phyloP scores from a whole-genome alignment of 2,888 invertebrate species.

The Andrena haemorrhoa region DNA sequence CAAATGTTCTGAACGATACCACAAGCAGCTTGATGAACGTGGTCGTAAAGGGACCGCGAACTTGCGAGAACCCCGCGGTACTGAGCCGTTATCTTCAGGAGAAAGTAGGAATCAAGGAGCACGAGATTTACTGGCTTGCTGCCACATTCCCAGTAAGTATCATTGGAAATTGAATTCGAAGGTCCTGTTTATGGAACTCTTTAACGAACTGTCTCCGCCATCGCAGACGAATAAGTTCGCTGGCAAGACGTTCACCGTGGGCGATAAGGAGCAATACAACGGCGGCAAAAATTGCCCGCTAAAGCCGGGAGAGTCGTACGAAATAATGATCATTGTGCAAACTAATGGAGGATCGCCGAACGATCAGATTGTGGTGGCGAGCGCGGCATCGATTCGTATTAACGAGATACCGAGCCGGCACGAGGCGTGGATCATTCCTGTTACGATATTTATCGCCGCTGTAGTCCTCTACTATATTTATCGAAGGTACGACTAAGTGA shows the following conservation, averaged over 20 bases:
- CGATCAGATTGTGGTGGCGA: conserved; percentile 42
- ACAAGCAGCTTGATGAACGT: conserved; percentile 54
- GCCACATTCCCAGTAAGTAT: conserved; percentile 58
- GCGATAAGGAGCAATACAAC: conserved; percentile 60
- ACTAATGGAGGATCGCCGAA: conserved; percentile 12
- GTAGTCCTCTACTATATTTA: conserved; percentile 31
- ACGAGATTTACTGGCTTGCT: conserved; percentile 59
- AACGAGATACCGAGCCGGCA: conserved; percentile 42
- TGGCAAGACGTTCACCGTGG: conserved; percentile 63
- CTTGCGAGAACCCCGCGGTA: conserved; percentile 42
- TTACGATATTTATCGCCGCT: conserved; percentile 47
- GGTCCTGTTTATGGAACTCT: too few species aligned
- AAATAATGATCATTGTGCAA: conserved; percentile 56
- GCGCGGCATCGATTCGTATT: conserved; percentile 54
- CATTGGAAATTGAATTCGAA: neutral
- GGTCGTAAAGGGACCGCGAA: conserved; percentile 62
- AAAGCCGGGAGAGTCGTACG: conserved; percentile 61
- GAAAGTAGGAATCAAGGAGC: conserved; percentile 13
- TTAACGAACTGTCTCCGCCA: too few species aligned
- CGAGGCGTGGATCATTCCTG: conserved; percentile 62
- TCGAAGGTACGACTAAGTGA: conserved; percentile 48
- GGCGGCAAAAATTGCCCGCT: conserved; percentile 63
- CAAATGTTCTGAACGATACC: conserved; percentile 66
- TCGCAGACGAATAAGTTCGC: conserved; percentile 50
- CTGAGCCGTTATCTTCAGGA: conserved; percentile 8